Conservation (phyloP, 2,113 vertebrate genomes). For the Nannobrachium achirus region DNA sequence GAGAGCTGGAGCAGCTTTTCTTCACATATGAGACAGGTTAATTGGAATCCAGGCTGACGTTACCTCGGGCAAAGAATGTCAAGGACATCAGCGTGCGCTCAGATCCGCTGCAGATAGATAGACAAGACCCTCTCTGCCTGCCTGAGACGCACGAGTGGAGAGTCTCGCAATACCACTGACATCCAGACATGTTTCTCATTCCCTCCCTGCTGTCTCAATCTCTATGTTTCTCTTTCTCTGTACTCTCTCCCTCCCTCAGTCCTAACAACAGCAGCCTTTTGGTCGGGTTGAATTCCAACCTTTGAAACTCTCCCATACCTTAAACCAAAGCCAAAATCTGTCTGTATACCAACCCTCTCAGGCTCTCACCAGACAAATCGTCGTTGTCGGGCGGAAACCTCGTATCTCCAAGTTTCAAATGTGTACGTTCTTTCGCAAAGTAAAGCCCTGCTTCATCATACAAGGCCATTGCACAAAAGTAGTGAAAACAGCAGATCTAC, state of each 20-base stretch:
- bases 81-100: slow-evolving; percentile 50
- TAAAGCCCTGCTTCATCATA: too few relatives aligned
- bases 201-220: not conserved
- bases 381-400: too few relatives aligned
- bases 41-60: slow-evolving; percentile 69
- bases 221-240: not conserved
- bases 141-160: slow-evolving; percentile 3
- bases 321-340: too few relatives aligned
- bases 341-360: too few relatives aligned
- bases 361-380: too few relatives aligned
- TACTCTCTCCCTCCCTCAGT: not conserved
- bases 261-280: not conserved
- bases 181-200: not conserved
- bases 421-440: too few relatives aligned
- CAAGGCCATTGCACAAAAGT: too few relatives aligned
- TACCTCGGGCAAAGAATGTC: slow-evolving; percentile 68
- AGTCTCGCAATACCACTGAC: too few relatives aligned
- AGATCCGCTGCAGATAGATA: slow-evolving; percentile 45
- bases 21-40: slow-evolving; percentile 72
- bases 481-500: too few relatives aligned
- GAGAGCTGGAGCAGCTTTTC: slow-evolving; percentile 55
- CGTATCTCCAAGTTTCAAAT: too few relatives aligned
- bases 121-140: not conserved
- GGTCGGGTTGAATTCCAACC: not conserved
- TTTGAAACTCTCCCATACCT: not conserved